Evolutionary conservation across 2,797 vertebrate species (phyloP).

Genomic region (Moxostoma hubbsi): DNA sequence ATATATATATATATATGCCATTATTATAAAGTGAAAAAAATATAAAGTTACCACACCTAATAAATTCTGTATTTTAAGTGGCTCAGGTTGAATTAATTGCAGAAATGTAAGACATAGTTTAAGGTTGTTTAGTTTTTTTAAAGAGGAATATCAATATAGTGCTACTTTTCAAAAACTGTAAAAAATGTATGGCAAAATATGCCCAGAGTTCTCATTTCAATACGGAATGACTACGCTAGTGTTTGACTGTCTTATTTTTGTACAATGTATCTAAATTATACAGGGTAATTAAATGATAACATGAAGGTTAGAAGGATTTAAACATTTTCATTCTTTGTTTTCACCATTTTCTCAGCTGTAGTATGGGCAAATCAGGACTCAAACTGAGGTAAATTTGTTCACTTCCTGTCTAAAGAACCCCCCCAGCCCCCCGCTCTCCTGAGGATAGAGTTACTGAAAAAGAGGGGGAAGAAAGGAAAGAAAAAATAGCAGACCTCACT

Average conservation of each 20-base stretch:
- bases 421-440: conserved; percentile 59
- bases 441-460: conserved; percentile 71
- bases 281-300: neutral
- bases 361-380: conserved; percentile 1
- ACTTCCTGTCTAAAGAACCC: conserved; percentile 78
- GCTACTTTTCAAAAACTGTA: no score
- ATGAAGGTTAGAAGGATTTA: neutral
- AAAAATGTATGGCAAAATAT: no score
- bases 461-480: conserved; percentile 6
- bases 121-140: no score
- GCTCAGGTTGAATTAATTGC: no score
- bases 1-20: no score
- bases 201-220: neutral
- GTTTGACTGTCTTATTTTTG: neutral
- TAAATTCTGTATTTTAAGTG: no score
- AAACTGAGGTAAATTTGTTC: conserved; percentile 58
- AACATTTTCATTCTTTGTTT: conserved; percentile 9
- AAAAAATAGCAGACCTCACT: conserved; percentile 66
- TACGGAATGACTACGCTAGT: neutral
- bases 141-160: neutral
- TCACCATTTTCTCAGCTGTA: neutral
- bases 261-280: neutral
- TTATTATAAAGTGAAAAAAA: no score
- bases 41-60: no score
- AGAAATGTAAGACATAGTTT: no score